These are phyloP conservation scores for Drosophila picticornis DNA, from an alignment of 2,888 invertebrate genomes.

Conservation along the genomic window DNA sequence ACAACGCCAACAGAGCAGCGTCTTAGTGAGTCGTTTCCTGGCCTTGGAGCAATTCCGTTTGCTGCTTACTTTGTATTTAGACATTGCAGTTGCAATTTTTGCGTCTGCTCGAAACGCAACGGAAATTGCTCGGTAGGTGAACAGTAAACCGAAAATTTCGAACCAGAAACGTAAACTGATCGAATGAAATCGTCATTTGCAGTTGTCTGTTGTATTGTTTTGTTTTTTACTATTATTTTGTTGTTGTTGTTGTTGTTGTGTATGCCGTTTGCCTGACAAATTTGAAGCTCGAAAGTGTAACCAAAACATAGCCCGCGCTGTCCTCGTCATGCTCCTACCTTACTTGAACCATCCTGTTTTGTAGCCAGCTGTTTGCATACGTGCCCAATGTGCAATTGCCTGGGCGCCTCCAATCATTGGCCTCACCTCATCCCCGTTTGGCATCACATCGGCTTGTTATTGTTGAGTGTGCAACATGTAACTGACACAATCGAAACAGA, in stretches of 20 bases:
- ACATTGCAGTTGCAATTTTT: constrained; percentile 59
- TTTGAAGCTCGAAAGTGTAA: constrained; percentile 68
- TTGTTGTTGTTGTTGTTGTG: constrained; percentile 43
- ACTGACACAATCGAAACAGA: constrained; percentile 81
- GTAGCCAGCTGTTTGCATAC: constrained; percentile 71
- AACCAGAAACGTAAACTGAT: constrained; percentile 48
- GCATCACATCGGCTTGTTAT: constrained; percentile 18
- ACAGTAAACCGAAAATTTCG: constrained; percentile 47
- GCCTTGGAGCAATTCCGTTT: constrained; percentile 62
- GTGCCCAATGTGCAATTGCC: constrained; percentile 79
- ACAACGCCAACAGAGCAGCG: constrained; percentile 41
- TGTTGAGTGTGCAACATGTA: constrained; percentile 70
- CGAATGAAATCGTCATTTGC: constrained; percentile 65
- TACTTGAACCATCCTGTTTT: background rate
- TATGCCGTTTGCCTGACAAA: constrained; percentile 58
- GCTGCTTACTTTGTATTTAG: constrained; percentile 78
- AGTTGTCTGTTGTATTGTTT: constrained; percentile 21
- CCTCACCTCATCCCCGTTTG: constrained; percentile 19
- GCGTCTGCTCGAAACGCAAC: constrained; percentile 58
- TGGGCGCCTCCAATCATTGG: constrained; percentile 69
- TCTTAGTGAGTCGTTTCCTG: constrained; percentile 24
- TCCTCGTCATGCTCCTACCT: background rate
- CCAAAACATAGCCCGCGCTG: constrained; percentile 27
- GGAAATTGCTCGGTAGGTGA: constrained; percentile 68
- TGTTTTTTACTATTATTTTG: constrained; percentile 25